A percentile compares a stretch with the other conserved stretches of the same genome.
phyloP scores from a whole-genome alignment of 2,113 vertebrate genomes.

The Campylorhamphus procurvoides region DNA sequence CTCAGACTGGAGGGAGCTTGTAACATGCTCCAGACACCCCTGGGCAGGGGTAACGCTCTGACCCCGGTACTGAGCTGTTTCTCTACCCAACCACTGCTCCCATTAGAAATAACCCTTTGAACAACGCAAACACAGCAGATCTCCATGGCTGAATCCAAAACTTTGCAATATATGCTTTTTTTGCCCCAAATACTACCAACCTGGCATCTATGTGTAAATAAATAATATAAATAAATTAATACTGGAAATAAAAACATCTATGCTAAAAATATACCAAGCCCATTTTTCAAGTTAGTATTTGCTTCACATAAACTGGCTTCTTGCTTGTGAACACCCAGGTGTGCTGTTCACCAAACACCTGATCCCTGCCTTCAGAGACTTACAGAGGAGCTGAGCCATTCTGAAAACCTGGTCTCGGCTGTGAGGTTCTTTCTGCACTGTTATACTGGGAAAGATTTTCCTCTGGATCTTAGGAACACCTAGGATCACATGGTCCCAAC shows the following conservation, averaged over 20 bases:
- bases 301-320: background rate
- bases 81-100: background rate
- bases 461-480: background rate
- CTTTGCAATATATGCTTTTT: background rate
- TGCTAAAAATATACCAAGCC: background rate
- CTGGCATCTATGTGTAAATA: background rate
- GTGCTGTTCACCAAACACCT: background rate
- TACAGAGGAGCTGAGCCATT: background rate
- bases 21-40: background rate
- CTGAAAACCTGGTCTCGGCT: background rate
- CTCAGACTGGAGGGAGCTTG: background rate
- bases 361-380: background rate
- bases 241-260: no score
- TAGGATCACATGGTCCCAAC: background rate
- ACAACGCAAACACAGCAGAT: background rate
- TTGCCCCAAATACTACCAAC: background rate
- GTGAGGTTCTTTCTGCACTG: background rate
- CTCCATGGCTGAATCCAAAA: background rate
- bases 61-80: background rate
- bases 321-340: background rate
- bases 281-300: background rate
- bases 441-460: background rate
- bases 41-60: background rate
- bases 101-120: background rate
- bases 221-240: no score